phyloP scores from a whole-genome alignment of 1,140 invertebrate species.

The Cotesia chilonis region DNA sequence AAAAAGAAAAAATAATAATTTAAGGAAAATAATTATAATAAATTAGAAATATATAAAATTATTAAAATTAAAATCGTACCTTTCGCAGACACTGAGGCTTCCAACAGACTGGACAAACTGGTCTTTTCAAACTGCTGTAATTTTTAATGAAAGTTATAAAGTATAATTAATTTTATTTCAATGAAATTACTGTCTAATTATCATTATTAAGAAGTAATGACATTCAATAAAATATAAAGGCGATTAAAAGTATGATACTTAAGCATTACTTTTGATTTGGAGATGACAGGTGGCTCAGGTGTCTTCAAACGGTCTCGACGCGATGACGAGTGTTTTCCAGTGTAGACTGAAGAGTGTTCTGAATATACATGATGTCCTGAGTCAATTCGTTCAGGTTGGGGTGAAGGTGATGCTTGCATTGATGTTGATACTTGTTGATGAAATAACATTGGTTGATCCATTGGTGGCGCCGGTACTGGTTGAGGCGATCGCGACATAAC shows the following conservation, averaged over 20 bases:
- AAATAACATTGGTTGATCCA: constrained; percentile 32
- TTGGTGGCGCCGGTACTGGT: constrained; percentile 53
- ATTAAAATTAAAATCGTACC: constrained; percentile 49
- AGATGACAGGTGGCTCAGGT: constrained; percentile 64
- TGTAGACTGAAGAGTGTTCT: constrained; percentile 38
- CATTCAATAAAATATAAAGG: constrained; percentile 13
- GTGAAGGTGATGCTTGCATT: constrained; percentile 16
- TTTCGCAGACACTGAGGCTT: constrained; percentile 64
- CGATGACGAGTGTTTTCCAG: constrained; percentile 37
- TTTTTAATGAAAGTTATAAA: constrained; percentile 41
- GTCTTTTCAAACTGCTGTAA: constrained; percentile 64
- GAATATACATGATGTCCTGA: constrained; percentile 12
- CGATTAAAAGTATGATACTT: constrained; percentile 14
- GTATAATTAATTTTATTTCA: constrained; percentile 33
- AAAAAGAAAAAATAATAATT: constrained; percentile 27
- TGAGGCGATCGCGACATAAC: constrained; percentile 48
- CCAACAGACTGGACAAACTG: constrained; percentile 64
- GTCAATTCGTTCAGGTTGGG: neutral
- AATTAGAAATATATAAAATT: neutral
- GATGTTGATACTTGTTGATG: constrained; percentile 23
- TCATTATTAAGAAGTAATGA: constrained; percentile 12
- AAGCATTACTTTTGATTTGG: constrained; percentile 60
- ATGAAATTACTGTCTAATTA: constrained; percentile 11
- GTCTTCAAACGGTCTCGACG: constrained; percentile 59
- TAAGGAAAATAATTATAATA: constrained; percentile 8